Percentiles rank a stretch among this genome's conserved stretches.
Conservation (phyloP, 2,888 invertebrate species). For the Parasteatoda lunata region DNA sequence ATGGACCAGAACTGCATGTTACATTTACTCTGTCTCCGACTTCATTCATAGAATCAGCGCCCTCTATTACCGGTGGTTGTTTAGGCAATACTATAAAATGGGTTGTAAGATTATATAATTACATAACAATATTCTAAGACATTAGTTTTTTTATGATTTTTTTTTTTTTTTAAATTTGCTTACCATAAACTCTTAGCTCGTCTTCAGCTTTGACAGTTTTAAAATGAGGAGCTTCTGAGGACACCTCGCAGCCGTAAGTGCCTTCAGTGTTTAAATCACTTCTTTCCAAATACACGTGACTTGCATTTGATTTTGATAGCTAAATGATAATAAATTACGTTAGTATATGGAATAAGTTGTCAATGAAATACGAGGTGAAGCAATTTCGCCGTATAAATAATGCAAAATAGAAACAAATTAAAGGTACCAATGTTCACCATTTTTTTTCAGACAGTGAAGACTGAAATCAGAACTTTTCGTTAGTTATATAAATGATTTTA, state of each 20-base stretch:
- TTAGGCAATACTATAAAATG: conserved; percentile 51
- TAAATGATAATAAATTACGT: conserved; percentile 7
- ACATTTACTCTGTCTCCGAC: conserved; percentile 63
- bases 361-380: too few relatives aligned
- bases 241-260: conserved; percentile 69
- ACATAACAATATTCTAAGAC: too few relatives aligned
- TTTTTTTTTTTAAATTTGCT: conserved; percentile 7
- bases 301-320: conserved; percentile 68
- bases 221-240: conserved; percentile 64
- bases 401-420: too few relatives aligned
- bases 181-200: conserved; percentile 70
- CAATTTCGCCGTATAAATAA: too few relatives aligned
- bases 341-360: too few relatives aligned
- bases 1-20: conserved; percentile 67
- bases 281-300: conserved; percentile 68
- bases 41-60: conserved; percentile 65
- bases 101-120: background rate
- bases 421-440: too few relatives aligned
- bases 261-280: conserved; percentile 70
- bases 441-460: too few relatives aligned
- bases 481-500: too few relatives aligned
- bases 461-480: too few relatives aligned
- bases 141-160: too few relatives aligned
- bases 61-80: conserved; percentile 64
- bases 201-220: conserved; percentile 69